Evolutionary conservation across 2,113 vertebrate species (phyloP), one percentile per base, ranked within the genome.

Genomic region (Tauraco erythrolophus): DNA sequence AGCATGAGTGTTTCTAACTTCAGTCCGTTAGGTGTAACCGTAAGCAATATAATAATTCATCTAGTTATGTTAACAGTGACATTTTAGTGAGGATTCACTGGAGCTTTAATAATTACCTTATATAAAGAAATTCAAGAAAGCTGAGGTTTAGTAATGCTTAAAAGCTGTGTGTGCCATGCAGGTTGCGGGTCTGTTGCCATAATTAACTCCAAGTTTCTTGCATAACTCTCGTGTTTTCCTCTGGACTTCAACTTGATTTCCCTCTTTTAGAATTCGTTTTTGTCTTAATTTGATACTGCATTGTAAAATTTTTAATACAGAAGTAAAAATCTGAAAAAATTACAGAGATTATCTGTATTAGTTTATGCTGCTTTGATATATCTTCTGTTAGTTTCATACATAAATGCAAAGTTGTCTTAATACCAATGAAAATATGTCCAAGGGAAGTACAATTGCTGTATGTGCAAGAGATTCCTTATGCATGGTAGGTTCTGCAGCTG

Each of bases 61-160:
- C 72, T 37, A 19, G 56, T 68, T 88, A n/a, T 61, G 41, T 43
- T 81, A 53, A 22, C 75, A 54, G 57, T 74, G 66, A 65, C 12
- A 41, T 72, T 85, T 89, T 88, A 84, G 88, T 69, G 84, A 88
- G 70, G 53, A 54, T 45, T 94, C 70, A 25, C 61, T 92, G 65
- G 27, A 89, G 41, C 84, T 72, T 74, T 81, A 92, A 61, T 81
- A 95, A 95, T 95, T 89, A 62, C 25, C 10, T 95, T 77, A 75
- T 64, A 75, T 84, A 91, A 87, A 94, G 89, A 91, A 92, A 79
- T 93, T 87, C 19, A 65, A 43, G 72, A 89, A 95, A 89, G 30
- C 61, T 76, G 48, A 51, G 39, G 19, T 95, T 91, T 85, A 96
- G 41, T 69, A 84, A 54, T 51, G 28, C 66, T 69, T 95, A 65